Percentiles rank a stretch among this genome's conserved stretches.
phyloP scores from a whole-genome alignment of 37 sponge, comb jelly and placozoan genomes.

The Spongilla lacustris region DNA sequence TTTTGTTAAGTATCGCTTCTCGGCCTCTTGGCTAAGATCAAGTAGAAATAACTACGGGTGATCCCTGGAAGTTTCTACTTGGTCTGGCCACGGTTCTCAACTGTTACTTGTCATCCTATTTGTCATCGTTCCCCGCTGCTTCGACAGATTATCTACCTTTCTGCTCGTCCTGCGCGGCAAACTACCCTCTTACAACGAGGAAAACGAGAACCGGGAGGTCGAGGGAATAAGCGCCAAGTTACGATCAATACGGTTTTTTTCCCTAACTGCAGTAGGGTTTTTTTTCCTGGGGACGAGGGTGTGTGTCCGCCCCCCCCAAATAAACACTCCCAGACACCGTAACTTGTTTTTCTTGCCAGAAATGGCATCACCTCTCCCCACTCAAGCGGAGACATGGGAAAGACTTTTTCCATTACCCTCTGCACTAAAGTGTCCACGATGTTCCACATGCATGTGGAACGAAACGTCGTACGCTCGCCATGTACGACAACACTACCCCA shows the following conservation, averaged over 20 bases:
- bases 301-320: conserved; percentile 1
- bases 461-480: conserved; percentile 1
- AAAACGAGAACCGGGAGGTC: conserved; percentile 1
- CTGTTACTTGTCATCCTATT: conserved; percentile 1
- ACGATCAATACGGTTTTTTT: neutral
- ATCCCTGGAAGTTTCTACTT: neutral
- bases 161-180: neutral
- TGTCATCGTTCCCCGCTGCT: conserved; percentile 1
- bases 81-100: conserved; percentile 1
- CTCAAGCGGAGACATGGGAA: neutral
- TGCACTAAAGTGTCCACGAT: neutral
- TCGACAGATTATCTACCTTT: neutral
- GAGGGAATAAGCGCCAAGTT: conserved; percentile 1
- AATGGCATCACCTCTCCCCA: conserved; percentile 1
- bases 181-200: conserved; percentile 1
- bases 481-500: conserved; percentile 1
- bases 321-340: neutral
- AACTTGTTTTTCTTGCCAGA: conserved; percentile 1
- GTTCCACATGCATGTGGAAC: conserved; percentile 1
- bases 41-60: conserved; percentile 1
- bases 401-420: conserved; percentile 1
- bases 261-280: conserved; percentile 1
- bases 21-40: conserved; percentile 1
- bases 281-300: neutral
- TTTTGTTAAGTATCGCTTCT: neutral